Percentiles rank a stretch among this genome's conserved stretches.
Conservation (phyloP, 2,888 invertebrate species). For the Eucriotettix oculatus region DNA sequence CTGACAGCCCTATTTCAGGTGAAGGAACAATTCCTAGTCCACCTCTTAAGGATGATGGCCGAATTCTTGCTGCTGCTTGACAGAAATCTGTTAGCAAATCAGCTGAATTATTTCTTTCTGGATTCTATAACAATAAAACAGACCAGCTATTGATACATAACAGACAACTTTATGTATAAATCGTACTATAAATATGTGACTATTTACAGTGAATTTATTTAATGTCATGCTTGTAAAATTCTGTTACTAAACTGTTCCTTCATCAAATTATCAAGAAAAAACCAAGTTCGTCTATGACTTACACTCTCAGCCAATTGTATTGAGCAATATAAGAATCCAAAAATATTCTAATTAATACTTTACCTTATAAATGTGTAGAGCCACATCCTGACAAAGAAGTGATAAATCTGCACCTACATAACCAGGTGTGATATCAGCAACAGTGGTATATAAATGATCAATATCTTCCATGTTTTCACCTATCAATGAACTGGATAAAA, state of each 20-base stretch:
- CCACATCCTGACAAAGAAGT: slow-evolving; percentile 26
- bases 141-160: no score
- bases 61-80: slow-evolving; percentile 21
- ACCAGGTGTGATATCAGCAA: slow-evolving; percentile 36
- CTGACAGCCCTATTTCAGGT: slow-evolving; percentile 26
- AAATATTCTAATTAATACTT: no score
- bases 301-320: no score
- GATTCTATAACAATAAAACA: no score
- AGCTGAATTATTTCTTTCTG: background rate
- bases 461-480: slow-evolving; percentile 10
- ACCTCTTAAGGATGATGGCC: slow-evolving; percentile 29
- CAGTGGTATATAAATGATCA: slow-evolving; percentile 10
- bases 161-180: no score
- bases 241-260: no score
- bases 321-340: no score
- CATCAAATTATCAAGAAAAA: no score
- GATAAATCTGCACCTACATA: slow-evolving; percentile 38
- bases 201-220: no score
- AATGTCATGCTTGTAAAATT: no score
- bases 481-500: slow-evolving; percentile 17
- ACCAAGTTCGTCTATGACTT: no score
- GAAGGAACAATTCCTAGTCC: slow-evolving; percentile 27
- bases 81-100: slow-evolving; percentile 20
- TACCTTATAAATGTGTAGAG: slow-evolving; percentile 1
- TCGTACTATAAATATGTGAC: no score